Percentiles rank a stretch among this genome's conserved stretches.
Evolutionary conservation across 2,113 vertebrate genomes (phyloP).

Genomic region (Callocephalon fimbriatum): DNA sequence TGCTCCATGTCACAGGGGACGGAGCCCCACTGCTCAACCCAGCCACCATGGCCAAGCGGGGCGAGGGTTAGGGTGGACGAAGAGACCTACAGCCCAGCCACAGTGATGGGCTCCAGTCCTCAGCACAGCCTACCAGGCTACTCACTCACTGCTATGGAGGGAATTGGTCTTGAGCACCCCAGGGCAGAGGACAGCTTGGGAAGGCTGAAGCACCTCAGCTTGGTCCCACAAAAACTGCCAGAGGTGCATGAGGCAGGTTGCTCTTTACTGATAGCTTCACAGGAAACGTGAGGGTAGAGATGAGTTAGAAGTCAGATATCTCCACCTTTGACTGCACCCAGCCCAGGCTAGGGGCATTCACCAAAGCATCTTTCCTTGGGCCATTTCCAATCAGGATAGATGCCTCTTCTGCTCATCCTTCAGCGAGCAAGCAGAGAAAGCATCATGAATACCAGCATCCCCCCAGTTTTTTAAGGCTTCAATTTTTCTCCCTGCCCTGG

Average conservation of each 20-base stretch:
- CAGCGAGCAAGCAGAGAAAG: not conserved
- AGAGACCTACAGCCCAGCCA: not conserved
- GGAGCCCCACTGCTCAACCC: not conserved
- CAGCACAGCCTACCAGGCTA: not conserved
- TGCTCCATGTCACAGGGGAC: not conserved
- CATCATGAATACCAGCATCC: not conserved
- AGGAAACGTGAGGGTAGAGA: not conserved
- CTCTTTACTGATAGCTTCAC: not conserved
- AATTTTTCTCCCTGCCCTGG: fast-evolving
- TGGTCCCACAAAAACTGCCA: not conserved
- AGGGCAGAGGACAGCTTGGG: not conserved
- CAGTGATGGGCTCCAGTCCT: not conserved
- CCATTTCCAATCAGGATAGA: not conserved
- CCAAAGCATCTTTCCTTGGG: not conserved
- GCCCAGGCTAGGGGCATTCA: not conserved
- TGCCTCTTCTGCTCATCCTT: not conserved
- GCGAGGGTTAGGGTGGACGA: not conserved
- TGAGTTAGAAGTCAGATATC: not conserved
- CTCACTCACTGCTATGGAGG: not conserved
- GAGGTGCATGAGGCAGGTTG: not conserved
- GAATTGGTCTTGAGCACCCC: not conserved
- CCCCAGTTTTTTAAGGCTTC: not conserved
- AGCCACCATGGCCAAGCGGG: not conserved
- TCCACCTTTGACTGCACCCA: not conserved
- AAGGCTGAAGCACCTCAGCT: not conserved